Base-by-base conservation (phyloP, 2,113 vertebrate species). In the Pongo pygmaeus region DNA sequence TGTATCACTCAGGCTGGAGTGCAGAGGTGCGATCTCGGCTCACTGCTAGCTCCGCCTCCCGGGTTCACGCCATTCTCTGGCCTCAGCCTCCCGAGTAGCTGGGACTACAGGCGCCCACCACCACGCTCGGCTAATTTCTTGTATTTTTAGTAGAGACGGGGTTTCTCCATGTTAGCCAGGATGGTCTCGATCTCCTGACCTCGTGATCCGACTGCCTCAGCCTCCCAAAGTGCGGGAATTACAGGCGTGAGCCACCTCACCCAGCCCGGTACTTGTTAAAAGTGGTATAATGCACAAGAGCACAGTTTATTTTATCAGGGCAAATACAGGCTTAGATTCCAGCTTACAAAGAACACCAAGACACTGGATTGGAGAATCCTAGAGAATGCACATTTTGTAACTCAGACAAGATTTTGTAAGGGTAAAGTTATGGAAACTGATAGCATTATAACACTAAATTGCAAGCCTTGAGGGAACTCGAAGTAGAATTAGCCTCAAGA, bases 21-120 rank as follows among this genome's bases (percentile, higher is more conserved):
- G 52, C 18, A 8, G 52, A 7, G 52, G 18, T 2, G 0, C 0
- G 2, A 55, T 55, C 52, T 55, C 0, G 0, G 18, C 52, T 55
- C 6, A 0, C 52, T 55, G 52, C 6, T 20, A 55, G 18, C 52
- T 55, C 52, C 52, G 2, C 52, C 52, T 55, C 52, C 18, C 18
- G 0, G 52, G 52, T 20, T 55, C 52, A 2, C 6, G 52, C 52
- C 18, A 2, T 55, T 55, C 52, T 55, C 18, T 4, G 0, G 18
- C 18, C 52, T 55, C 52, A 55, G 52, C 52, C 52, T 55, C 52
- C 52, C 2, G 2, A 55, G 18, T 20, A 55, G 52, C 52, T 55
- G 0, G 52, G 6, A 55, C 52, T 55, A 55, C 0, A 55, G 18
- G 18, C 18, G 2, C 2, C 52, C 52, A 2, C 52, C 52, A 55